Evolutionary conservation across 2,888 invertebrate species (phyloP), one percentile per base, ranked within the genome.

Genomic region (Trissolcus japonicus): DNA sequence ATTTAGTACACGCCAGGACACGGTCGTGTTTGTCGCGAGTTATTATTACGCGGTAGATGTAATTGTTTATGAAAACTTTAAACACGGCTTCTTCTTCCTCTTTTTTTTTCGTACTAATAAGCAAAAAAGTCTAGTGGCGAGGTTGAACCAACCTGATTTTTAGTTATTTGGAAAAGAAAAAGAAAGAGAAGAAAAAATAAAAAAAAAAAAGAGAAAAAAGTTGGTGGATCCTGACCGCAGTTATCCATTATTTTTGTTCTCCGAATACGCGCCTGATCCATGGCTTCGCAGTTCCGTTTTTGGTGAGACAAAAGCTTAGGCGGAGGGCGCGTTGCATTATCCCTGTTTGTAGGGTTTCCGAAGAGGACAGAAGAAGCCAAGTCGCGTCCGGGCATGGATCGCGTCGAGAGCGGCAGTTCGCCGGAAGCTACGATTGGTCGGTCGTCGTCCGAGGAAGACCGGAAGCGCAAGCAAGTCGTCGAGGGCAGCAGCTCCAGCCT

Each of bases 401-500:
- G 81, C 54, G 81, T 79, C 74, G 84, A 86, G 65, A 83, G 81
- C 74, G 86, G 80, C 65, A 86, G 86, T 80, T 86, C 85, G 63
- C 82, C 85, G 69, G 86, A 87, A 60, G 84, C 85, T 55, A 81
- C 85, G 76, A 83, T 86, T 75, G 84, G 82, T 14, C 84, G 81
- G n/a, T 86, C 84, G 59, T 86, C 85, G 67, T 82, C 84, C 74
- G 85, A 86, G 55, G 86, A 85, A 48, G 84, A 87, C 43, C 82
- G 79, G 68, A 83, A 77, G 50, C 80, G 77, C 43, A 53, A 72
- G 79, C 78, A 81, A 11, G 82, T 80, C 41, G 85, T 83, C 17
- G 83, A 73, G n/a, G 86, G 82, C 25, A 86, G 87, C 50, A 86
- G 83, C 69, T 86, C 86, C 29, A 87, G 86, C 41, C 75, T 87